Base-by-base conservation (phyloP, 2,113 vertebrate genomes). In the Oryzias melastigma region DNA sequence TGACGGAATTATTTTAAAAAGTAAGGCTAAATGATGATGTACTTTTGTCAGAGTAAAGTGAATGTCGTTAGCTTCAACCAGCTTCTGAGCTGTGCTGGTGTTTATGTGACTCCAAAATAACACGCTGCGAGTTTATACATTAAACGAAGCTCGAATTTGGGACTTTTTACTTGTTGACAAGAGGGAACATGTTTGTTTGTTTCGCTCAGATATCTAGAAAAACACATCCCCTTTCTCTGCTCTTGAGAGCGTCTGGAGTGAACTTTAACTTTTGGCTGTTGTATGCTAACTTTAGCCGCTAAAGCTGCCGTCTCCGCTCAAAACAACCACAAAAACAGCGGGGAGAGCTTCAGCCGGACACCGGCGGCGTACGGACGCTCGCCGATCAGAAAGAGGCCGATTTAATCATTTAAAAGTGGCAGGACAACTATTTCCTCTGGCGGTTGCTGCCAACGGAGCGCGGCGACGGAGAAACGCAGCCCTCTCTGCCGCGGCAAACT, bases 201-300 rank as follows among this genome's bases (percentile, higher is more conserved):
- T 35, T 35, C 10, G 35, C 35, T 35, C 35, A 13, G 35, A 35
- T 35, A 35, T 35, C 7, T 35, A 17, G 5, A n/a, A 43, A 64
- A 48, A 62, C 6, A 1, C 45, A 13, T 35, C 18, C 63, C 56
- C 72, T 58, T 48, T 41, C 12, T 16, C 18, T 45, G 78, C 73
- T 84, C 78, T 71, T 50, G 16, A 24, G n/a, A 1, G 52, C 18
- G 42, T 5, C 18, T 20, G 22, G 12, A 16, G 35, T 14, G 64
- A 80, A 53, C 82, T 46, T 75, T 63, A 62, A 83, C 70, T 73
- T 77, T 52, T 14, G 8, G 57, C 55, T 63, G 60, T 74, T 73
- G 62, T 20, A 73, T 78, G 78, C 82, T 82, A 86, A 82, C 64
- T 83, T 45, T 84, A 81, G 82, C 82, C 25, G 74, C 78, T 77